Evolutionary conservation across 2,888 invertebrate genomes (phyloP).

Genomic region (Theretra japonica): DNA sequence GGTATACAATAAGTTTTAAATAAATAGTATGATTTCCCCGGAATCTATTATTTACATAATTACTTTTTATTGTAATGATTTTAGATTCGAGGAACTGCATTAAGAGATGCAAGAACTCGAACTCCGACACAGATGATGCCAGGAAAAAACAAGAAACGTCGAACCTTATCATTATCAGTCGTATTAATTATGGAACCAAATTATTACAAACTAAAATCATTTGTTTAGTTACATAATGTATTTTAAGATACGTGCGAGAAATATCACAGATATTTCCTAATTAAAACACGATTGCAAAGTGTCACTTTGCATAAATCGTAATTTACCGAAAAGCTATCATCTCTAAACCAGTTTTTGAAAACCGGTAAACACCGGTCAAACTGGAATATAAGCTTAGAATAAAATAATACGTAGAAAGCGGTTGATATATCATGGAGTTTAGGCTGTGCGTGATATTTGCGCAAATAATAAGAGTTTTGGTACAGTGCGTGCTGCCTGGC

Average conservation of each 20-base stretch:
- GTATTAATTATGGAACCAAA: no score
- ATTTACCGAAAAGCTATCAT: not conserved
- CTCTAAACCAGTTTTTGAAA: not conserved
- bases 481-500: no score
- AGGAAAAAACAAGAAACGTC: no score
- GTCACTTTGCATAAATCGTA: not conserved
- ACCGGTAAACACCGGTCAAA: not conserved
- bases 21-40: no score
- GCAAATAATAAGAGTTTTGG: not conserved
- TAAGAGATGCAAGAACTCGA: no score
- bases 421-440: constrained; percentile 6
- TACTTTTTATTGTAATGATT: no score
- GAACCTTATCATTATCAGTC: no score
- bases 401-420: constrained; percentile 13
- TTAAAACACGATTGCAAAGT: not conserved
- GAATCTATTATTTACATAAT: no score
- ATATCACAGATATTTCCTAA: not conserved
- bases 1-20: no score
- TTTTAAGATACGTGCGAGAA: not conserved
- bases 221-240: not conserved
- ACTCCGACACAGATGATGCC: no score
- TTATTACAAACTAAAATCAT: no score
- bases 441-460: not conserved
- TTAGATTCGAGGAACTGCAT: no score
- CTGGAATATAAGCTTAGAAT: constrained; percentile 6